phyloP scores from a whole-genome alignment of 2,888 invertebrate genomes.

The Leucophenga montana region DNA sequence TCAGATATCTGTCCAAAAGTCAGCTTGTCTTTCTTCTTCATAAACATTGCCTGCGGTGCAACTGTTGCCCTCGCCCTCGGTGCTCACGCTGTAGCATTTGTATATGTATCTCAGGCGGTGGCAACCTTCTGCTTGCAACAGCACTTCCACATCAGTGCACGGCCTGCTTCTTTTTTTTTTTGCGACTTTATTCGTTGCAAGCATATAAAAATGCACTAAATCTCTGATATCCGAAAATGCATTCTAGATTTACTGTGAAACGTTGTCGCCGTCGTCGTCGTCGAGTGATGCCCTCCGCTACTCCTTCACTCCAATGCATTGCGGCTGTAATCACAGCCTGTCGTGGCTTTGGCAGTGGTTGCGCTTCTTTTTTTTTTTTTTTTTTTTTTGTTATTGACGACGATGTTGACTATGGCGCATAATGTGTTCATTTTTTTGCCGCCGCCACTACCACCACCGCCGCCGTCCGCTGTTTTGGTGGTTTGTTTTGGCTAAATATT shows the following conservation, averaged over 20 bases:
- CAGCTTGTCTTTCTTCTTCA: constrained; percentile 14
- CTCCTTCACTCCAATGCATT: neutral
- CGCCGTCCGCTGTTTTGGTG: neutral
- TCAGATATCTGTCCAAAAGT: constrained; percentile 29
- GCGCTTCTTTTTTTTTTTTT: constrained; percentile 9
- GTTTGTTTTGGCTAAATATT: constrained; percentile 54
- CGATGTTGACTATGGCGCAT: constrained; percentile 5
- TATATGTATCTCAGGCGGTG: neutral
- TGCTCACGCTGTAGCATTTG: constrained; percentile 1
- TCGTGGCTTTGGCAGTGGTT: neutral
- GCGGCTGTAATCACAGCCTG: constrained; percentile 12
- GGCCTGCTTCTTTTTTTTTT: constrained; percentile 10
- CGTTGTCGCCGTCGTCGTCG: no score
- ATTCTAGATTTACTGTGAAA: constrained; percentile 51
- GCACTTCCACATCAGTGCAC: constrained; percentile 9
- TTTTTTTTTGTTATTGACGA: no score
- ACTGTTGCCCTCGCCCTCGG: constrained; percentile 8
- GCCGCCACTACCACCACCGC: neutral
- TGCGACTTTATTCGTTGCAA: constrained; percentile 3
- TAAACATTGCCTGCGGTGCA: constrained; percentile 13
- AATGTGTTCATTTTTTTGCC: constrained; percentile 22
- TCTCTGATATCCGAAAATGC: constrained; percentile 67
- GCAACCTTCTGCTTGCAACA: constrained; percentile 33
- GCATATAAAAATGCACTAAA: constrained; percentile 58
- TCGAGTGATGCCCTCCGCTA: neutral